Base-by-base conservation (phyloP, 2,797 vertebrate species). In the Pachyuromys duprasi region DNA sequence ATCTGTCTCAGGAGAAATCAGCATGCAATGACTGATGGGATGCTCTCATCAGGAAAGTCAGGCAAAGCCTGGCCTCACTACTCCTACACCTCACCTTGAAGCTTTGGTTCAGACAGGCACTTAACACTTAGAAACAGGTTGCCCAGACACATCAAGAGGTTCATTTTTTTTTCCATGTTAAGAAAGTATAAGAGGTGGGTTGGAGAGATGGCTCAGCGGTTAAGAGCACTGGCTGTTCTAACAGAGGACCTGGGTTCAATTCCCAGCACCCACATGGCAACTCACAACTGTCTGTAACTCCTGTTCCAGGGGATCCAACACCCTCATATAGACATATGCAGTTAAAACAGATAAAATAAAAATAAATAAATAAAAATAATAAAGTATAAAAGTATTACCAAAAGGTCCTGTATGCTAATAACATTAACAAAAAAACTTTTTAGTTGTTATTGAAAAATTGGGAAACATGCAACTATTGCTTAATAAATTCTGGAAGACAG, bases 1-100 rank as follows among this genome's bases (percentile, higher is more conserved):
- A 31, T 33, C 49, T 36, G 49, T 82, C 70, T 93, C 89, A 88
- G 78, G 31, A 92, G 90, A 96, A 88, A 81, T 57, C 63, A 39
- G 31, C 33, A 53, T 31, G 31, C 60, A 20, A 36, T 60, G 83
- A 39, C 67, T 36, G 13, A n/a, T n/a, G 76, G 63, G 86, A 72
- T 6, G 33, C 15, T 17, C 31, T 39, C 49, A 65, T 28, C 57
- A 76, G 88, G 28, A 63, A 53, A 42, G 14, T 26, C 28, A 53
- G 79, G n/a, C 3, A 13, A 65, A 36, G 55, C 31, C 39, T 3
- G 7, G 33, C 42, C 15, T 67, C 1, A 0, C 0, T 39, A 89
- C 36, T 53, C 42, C 33, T 2, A 2, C 74, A 42, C 17, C 26
- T 33, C 6, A 9, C n/a, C 76, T 28, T 14, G 0, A 70, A 81